phyloP scores from a whole-genome alignment of 1,140 invertebrate genomes.

The Chironomus striatipennis region DNA sequence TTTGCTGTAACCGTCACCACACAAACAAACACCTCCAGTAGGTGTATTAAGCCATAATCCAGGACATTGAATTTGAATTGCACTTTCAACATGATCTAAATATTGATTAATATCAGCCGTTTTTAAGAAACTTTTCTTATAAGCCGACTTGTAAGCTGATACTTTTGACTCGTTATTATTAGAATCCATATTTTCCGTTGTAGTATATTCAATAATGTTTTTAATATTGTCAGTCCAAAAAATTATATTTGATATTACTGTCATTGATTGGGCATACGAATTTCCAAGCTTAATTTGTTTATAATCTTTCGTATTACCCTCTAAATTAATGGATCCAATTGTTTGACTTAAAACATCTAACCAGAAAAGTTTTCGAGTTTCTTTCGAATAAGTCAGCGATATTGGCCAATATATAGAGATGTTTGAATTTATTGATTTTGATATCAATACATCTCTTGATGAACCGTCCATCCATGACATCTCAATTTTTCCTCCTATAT shows the following conservation, averaged over 20 bases:
- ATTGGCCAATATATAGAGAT: constrained; percentile 67
- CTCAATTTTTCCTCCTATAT: constrained; percentile 49
- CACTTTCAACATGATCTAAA: constrained; percentile 25
- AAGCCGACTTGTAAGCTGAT: constrained; percentile 31
- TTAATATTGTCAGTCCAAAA: constrained; percentile 57
- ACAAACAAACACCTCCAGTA: constrained; percentile 34
- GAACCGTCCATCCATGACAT: constrained; percentile 74
- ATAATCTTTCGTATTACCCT: constrained; percentile 58
- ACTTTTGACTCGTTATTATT: constrained; percentile 32
- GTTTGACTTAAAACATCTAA: constrained; percentile 32
- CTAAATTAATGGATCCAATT: constrained; percentile 67
- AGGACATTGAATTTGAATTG: constrained; percentile 35
- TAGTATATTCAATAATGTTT: constrained; percentile 27
- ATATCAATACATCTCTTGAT: constrained; percentile 44
- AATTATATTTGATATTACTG: constrained; percentile 50
- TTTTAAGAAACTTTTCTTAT: constrained; percentile 24
- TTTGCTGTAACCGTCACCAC: constrained; percentile 34
- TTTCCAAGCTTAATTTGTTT: constrained; percentile 49
- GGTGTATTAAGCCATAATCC: constrained; percentile 37
- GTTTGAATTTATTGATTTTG: constrained; percentile 35
- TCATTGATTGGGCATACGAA: constrained; percentile 65
- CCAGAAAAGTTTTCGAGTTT: constrained; percentile 63
- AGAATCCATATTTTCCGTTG: not conserved
- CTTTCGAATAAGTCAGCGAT: constrained; percentile 75
- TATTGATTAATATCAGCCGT: not conserved